Percentiles rank a stretch among this genome's conserved stretches.
Evolutionary conservation across 2,888 invertebrate species (phyloP).

Genomic region (Craniophora ligustri): DNA sequence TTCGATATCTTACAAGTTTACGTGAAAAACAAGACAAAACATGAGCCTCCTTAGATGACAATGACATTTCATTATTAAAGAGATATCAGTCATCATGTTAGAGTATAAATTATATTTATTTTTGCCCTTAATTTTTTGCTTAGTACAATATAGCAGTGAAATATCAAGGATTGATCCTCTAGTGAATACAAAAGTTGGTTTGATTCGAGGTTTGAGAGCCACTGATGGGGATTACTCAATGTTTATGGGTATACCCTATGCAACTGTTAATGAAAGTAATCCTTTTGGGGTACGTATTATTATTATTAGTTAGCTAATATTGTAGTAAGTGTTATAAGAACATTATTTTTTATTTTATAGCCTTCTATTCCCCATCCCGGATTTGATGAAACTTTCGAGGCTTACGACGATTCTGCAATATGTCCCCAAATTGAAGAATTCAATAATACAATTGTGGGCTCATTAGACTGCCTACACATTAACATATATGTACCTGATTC

Average conservation of each 20-base stretch:
- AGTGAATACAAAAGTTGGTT: constrained; percentile 66
- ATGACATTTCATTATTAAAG: neutral
- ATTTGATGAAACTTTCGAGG: constrained; percentile 66
- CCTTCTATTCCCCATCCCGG: constrained; percentile 60
- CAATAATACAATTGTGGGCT: constrained; percentile 54
- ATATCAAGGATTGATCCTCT: constrained; percentile 63
- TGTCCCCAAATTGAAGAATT: constrained; percentile 69
- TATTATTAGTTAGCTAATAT: neutral
- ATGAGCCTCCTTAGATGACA: neutral
- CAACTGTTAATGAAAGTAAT: constrained; percentile 61
- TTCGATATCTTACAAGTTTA: neutral
- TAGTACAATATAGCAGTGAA: constrained; percentile 39
- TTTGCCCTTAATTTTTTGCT: constrained; percentile 32
- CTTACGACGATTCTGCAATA: constrained; percentile 66
- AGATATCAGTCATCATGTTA: constrained; percentile 40
- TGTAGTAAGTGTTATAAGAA: neutral
- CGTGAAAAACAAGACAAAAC: constrained; percentile 5
- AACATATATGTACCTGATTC: constrained; percentile 69
- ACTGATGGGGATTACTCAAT: constrained; percentile 68
- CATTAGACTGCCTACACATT: constrained; percentile 68
- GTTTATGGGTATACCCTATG: constrained; percentile 76
- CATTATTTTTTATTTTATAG: constrained; percentile 52
- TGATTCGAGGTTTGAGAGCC: constrained; percentile 66
- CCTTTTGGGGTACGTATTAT: constrained; percentile 73
- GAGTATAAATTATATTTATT: constrained; percentile 20